Percentiles rank a stretch among this genome's conserved stretches.
Evolutionary conservation across 2,113 vertebrate species (phyloP).

Genomic region (Erinaceus europaeus): DNA sequence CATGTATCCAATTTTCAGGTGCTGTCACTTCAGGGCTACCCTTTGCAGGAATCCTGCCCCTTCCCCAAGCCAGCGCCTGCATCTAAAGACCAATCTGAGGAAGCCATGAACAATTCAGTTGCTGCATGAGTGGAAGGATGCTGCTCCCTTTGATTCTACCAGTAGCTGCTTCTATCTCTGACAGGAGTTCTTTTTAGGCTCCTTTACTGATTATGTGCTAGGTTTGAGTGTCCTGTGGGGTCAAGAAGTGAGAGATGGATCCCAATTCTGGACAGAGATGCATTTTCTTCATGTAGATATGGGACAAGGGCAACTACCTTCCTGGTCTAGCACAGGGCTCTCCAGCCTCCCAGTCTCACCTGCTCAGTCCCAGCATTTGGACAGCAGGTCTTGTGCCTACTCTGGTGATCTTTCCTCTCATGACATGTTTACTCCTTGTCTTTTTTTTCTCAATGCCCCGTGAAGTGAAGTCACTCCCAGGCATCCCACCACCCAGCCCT

Average conservation of each 20-base stretch:
- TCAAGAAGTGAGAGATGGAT: background rate
- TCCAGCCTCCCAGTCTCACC: background rate
- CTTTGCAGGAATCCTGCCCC: background rate
- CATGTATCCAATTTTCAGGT: background rate
- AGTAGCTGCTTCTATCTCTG: background rate
- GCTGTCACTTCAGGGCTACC: background rate
- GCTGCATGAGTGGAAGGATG: background rate
- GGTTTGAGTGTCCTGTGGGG: background rate
- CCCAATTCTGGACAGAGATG: background rate
- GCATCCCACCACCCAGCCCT: conserved; percentile 58
- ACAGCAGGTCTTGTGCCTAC: background rate
- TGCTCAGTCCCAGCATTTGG: too few species aligned
- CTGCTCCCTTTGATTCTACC: background rate
- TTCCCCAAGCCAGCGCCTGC: background rate
- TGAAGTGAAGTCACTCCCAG: conserved; percentile 74
- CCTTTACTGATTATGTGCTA: background rate
- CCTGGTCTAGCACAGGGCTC: background rate
- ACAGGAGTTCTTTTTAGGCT: background rate
- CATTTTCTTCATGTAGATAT: background rate
- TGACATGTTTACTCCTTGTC: conserved; percentile 26
- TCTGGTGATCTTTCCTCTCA: background rate
- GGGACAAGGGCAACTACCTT: background rate
- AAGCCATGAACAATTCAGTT: background rate
- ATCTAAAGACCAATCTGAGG: background rate
- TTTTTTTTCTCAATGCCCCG: conserved; percentile 41